Evolutionary conservation across 2,113 vertebrate species (phyloP).

Genomic region (Peromyscus polionotus): DNA sequence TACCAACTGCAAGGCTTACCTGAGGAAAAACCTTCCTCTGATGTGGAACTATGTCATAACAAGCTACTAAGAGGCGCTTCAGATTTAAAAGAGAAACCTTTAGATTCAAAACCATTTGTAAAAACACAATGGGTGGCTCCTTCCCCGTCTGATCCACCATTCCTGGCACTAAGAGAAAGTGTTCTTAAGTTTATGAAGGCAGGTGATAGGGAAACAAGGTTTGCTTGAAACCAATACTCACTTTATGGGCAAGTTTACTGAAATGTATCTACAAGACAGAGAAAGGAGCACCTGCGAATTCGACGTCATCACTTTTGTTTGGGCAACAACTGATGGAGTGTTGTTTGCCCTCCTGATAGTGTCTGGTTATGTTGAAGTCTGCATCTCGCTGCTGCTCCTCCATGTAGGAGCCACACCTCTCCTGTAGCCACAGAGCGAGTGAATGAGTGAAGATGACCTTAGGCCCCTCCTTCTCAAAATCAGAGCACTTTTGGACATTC

Average conservation of each 20-base stretch:
- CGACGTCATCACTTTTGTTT: background rate
- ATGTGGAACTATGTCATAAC: background rate
- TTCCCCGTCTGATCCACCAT: background rate
- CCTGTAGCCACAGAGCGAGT: background rate
- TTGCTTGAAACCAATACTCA: slow-evolving; percentile 9
- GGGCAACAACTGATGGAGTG: background rate
- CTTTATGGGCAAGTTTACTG: background rate
- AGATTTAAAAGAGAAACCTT: background rate
- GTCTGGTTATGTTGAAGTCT: background rate
- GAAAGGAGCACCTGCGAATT: background rate
- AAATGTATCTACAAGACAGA: slow-evolving; percentile 1
- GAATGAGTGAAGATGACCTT: no score
- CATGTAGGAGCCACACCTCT: background rate
- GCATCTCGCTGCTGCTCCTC: background rate
- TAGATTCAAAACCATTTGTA: background rate
- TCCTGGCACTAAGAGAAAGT: background rate
- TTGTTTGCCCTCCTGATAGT: background rate
- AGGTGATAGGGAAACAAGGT: slow-evolving; percentile 10
- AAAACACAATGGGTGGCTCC: background rate
- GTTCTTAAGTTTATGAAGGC: slow-evolving; percentile 47
- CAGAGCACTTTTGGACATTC: rapidly evolving
- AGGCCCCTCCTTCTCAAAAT: rapidly evolving
- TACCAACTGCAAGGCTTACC: background rate
- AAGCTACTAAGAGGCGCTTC: background rate
- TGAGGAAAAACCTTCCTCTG: background rate